Conservation (phyloP, 2,888 invertebrate genomes). For the Axea sp. region DNA sequence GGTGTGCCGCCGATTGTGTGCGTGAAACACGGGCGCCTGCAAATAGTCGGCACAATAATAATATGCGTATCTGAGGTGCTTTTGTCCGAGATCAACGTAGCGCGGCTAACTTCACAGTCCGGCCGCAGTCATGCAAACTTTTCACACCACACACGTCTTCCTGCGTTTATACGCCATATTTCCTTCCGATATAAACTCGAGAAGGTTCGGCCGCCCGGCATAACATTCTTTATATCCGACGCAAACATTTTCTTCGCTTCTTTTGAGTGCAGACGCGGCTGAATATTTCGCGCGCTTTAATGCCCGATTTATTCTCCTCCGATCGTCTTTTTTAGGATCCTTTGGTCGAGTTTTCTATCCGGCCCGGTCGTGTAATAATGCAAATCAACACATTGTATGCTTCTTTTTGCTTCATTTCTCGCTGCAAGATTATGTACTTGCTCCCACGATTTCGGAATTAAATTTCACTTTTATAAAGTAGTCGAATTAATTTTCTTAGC, state of each 20-base stretch:
- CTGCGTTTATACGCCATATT: constrained; percentile 58
- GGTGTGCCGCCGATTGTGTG: constrained; percentile 53
- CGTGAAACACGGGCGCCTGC: constrained; percentile 61
- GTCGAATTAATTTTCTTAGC: too few relatives aligned
- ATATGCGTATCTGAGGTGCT: constrained; percentile 66
- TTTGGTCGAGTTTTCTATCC: background rate
- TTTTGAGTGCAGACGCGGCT: constrained; percentile 21
- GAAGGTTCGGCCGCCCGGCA: constrained; percentile 30
- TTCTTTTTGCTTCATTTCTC: too few relatives aligned
- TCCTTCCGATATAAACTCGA: constrained; percentile 61
- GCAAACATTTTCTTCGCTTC: constrained; percentile 48
- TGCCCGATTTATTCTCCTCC: constrained; percentile 26
- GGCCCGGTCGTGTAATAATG: too few relatives aligned
- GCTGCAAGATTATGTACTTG: background rate
- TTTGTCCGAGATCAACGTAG: constrained; percentile 74
- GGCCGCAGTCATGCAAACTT: constrained; percentile 71
- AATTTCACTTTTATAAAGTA: too few relatives aligned
- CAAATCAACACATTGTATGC: too few relatives aligned
- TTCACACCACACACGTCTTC: constrained; percentile 71
- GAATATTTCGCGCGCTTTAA: constrained; percentile 36
- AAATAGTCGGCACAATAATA: constrained; percentile 63
- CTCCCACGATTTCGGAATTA: too few relatives aligned
- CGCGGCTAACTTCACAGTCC: constrained; percentile 72
- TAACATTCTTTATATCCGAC: constrained; percentile 44
- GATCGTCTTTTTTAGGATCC: background rate